These are phyloP conservation scores for Phycodurus eques DNA, from an alignment of 2,113 vertebrate genomes.

Conservation along the genomic window DNA sequence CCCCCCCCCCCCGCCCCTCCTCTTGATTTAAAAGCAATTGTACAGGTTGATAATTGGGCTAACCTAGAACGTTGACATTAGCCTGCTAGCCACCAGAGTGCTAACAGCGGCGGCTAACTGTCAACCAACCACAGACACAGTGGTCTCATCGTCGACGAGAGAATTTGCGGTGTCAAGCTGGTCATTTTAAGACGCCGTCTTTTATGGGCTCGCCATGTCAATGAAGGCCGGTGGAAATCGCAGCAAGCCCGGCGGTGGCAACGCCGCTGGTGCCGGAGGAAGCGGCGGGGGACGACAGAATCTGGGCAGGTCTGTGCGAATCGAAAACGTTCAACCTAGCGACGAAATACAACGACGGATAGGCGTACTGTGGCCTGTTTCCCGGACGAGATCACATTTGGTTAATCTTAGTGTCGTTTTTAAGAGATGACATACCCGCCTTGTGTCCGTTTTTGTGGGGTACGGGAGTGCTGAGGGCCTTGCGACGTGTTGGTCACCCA, in stretches of 20 bases:
- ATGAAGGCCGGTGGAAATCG: constrained; percentile 84
- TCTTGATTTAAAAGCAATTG: constrained; percentile 62
- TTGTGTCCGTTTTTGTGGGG: constrained; percentile 22
- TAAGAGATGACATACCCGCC: constrained; percentile 54
- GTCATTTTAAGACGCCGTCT: constrained; percentile 63
- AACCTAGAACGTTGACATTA: constrained; percentile 64
- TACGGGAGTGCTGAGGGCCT: constrained; percentile 50
- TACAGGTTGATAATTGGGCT: constrained; percentile 64
- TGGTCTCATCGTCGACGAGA: constrained; percentile 1
- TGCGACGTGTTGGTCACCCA: constrained; percentile 47
- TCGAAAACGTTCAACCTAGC: constrained; percentile 10
- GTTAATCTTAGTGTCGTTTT: neutral
- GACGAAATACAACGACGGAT: constrained; percentile 26
- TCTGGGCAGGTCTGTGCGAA: constrained; percentile 83
- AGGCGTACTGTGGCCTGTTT: neutral
- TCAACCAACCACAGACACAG: constrained; percentile 35
- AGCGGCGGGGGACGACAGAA: constrained; percentile 80
- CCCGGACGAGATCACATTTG: neutral
- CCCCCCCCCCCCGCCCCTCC: constrained; percentile 45
- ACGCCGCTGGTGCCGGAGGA: constrained; percentile 70
- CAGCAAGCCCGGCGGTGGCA: constrained; percentile 77
- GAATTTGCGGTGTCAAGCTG: constrained; percentile 45
- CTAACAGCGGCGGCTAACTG: constrained; percentile 42
- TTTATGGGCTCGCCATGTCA: constrained; percentile 89
- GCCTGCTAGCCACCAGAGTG: constrained; percentile 36